These are phyloP conservation scores for Lepus townsendii DNA, from an alignment of 2,797 vertebrate genomes.

Conservation along the genomic window DNA sequence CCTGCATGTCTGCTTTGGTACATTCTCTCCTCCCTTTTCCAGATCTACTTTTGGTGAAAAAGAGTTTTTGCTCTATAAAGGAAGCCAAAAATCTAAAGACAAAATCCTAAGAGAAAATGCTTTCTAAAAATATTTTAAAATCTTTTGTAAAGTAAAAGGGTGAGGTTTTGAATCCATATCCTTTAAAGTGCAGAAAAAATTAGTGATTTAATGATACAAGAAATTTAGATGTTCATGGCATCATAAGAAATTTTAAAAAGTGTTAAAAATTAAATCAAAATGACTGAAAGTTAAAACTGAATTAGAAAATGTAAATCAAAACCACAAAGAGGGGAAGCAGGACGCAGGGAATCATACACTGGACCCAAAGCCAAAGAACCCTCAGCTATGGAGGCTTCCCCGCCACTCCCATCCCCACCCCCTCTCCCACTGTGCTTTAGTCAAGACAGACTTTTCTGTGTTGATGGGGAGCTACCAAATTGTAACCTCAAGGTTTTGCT, in stretches of 20 bases:
- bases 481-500: constrained; percentile 93
- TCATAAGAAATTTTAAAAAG: not conserved
- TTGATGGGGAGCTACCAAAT: constrained; percentile 89
- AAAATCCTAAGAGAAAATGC: constrained; percentile 4
- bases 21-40: constrained; percentile 44
- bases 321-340: not conserved
- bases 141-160: constrained; percentile 10
- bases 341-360: not conserved
- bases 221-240: not conserved
- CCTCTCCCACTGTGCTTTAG: not conserved
- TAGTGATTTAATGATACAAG: not conserved
- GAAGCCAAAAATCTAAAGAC: constrained; percentile 28
- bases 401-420: too few species aligned
- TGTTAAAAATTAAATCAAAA: constrained; percentile 37
- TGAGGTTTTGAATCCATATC: not conserved
- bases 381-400: not conserved
- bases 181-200: not conserved
- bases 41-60: not conserved
- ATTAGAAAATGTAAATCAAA: constrained; percentile 11
- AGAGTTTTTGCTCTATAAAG: constrained; percentile 29
- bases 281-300: constrained; percentile 15
- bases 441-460: not conserved
- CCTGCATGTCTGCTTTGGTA: constrained; percentile 11
- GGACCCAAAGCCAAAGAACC: not conserved
- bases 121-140: not conserved